Evolutionary conservation across 2,797 vertebrate genomes (phyloP), one percentile per base, ranked within the genome.

Genomic region (Decapterus maruadsi): DNA sequence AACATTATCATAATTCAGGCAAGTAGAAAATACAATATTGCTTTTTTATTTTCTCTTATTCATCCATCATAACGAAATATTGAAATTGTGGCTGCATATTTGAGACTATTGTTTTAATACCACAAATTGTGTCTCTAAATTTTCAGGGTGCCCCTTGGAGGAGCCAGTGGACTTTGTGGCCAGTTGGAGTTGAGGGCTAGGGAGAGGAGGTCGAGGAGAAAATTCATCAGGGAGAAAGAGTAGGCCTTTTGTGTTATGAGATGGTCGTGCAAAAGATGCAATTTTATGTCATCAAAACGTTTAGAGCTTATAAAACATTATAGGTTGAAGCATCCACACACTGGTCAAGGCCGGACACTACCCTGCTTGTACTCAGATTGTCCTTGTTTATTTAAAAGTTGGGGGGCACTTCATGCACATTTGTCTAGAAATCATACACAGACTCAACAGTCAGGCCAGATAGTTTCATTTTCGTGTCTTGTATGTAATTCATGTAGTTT

Each of bases 361-460:
- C 56, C 56, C 34, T 58, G 59, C 14, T 46, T 46, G 22, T 46
- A 46, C 22, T 62, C 42, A 45, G 59, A 61, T 43, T 60, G 42
- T 45, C 42, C 55, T 36, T 57, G 59, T 45, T 26, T 4, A 26
- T 46, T 62, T 31, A 62, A 62, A 34, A 8, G 2, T 4, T 48
- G 26, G 10, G 60, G 26, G 1, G 22, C 42, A n/a, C 38, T 56
- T 55, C 17, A 4, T 1, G 1, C 51, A 56, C 65, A 55, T 67
- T 43, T 57, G 17, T 56, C 65, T 3, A 56, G 65, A n/a, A 1
- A 55, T 31, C 51, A 56, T 31, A 29, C 16, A 29, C 1, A 31
- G 3, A 55, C 38, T 64, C 3, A 50, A 36, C 51, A 67, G 10
- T 36, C 0, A 14, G 19, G 4, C 19, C 29, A 51, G 2, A 20